Conservation (phyloP, 2,888 invertebrate species). For the Salpingus planirostris region DNA sequence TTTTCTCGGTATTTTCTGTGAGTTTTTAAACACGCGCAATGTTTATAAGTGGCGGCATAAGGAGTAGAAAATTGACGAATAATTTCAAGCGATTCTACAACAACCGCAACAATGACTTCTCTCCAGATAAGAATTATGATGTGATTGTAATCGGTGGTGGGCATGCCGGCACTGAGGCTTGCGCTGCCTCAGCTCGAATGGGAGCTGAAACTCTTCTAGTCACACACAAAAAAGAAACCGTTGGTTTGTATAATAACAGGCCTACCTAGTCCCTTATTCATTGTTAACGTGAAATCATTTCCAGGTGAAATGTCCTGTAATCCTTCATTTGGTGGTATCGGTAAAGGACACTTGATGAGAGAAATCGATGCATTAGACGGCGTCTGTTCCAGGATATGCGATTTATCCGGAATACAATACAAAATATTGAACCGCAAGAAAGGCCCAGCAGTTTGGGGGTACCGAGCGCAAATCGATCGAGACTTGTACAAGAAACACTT, state of each 20-base stretch:
- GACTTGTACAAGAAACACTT: constrained; percentile 66
- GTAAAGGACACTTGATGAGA: constrained; percentile 79
- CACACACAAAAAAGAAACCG: constrained; percentile 74
- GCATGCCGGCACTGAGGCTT: not conserved
- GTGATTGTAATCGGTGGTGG: not conserved
- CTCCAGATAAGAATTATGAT: constrained; percentile 2
- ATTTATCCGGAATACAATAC: constrained; percentile 71
- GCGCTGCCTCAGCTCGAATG: constrained; percentile 74
- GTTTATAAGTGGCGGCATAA: too few relatives aligned
- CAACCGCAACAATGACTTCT: constrained; percentile 1
- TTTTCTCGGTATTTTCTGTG: too few relatives aligned
- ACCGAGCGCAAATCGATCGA: constrained; percentile 81
- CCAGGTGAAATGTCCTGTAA: constrained; percentile 89
- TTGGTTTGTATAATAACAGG: constrained; percentile 47
- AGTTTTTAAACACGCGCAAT: too few relatives aligned
- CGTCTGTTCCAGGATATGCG: constrained; percentile 71
- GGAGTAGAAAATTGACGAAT: too few relatives aligned
- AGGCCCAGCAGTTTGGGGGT: constrained; percentile 87
- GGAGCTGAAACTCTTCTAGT: constrained; percentile 69
- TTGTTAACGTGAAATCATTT: constrained; percentile 15
- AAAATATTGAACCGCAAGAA: constrained; percentile 70
- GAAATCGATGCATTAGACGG: constrained; percentile 87
- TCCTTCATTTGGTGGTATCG: constrained; percentile 88
- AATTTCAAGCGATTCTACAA: too few relatives aligned
- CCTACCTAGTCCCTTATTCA: constrained; percentile 1